Conservation (phyloP, 2,888 invertebrate genomes). For the Ditula angustiorana region DNA sequence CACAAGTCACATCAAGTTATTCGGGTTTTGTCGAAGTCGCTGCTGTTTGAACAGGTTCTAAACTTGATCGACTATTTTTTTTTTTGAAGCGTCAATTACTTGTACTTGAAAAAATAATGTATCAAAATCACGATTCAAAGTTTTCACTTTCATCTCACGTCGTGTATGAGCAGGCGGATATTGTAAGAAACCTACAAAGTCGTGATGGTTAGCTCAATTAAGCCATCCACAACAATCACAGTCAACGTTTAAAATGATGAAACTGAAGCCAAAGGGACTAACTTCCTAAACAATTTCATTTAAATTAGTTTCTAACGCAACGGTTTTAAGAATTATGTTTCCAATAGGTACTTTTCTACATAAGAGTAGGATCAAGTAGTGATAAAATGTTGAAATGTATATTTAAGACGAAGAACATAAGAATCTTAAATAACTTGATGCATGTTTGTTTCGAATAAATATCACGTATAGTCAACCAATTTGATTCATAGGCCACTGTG, state of each 20-base stretch:
- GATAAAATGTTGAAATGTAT: background rate
- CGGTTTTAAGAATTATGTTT: conserved; percentile 12
- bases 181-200: conserved; percentile 52
- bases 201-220: conserved; percentile 59
- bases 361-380: background rate
- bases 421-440: background rate
- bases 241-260: conserved; percentile 46
- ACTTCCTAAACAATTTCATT: conserved; percentile 23
- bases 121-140: conserved; percentile 38
- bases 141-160: conserved; percentile 59
- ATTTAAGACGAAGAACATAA: background rate
- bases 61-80: background rate
- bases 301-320: conserved; percentile 18
- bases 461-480: too few relatives aligned
- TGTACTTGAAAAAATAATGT: background rate
- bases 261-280: conserved; percentile 40
- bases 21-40: background rate
- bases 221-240: conserved; percentile 59
- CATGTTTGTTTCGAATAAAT: background rate
- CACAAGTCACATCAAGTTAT: conserved; percentile 6
- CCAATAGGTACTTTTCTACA: too few relatives aligned
- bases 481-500: too few relatives aligned
- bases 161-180: conserved; percentile 53
- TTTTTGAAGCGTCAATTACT: background rate
- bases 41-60: conserved; percentile 8